phyloP scores from a whole-genome alignment of 2,888 invertebrate species.

The Tetrapedia diversipes region DNA sequence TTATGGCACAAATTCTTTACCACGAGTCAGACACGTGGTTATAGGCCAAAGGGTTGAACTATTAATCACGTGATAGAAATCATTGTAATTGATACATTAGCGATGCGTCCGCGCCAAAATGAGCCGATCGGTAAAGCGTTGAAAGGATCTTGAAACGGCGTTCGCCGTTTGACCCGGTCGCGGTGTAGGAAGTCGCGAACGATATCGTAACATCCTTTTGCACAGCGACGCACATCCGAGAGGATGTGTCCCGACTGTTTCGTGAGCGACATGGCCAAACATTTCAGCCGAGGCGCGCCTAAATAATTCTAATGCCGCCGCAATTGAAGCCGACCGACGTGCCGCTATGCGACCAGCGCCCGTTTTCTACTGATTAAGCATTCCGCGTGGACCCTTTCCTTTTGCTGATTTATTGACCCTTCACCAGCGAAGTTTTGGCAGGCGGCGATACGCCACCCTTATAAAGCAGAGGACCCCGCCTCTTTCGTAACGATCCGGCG shows the following conservation, averaged over 20 bases:
- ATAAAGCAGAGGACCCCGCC: conserved; percentile 33
- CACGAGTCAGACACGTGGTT: no score
- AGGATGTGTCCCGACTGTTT: conserved; percentile 48
- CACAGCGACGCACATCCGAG: no score
- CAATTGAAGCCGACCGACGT: conserved; percentile 53
- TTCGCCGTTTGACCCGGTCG: conserved; percentile 37
- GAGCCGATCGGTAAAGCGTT: no score
- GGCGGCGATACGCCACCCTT: conserved; percentile 45
- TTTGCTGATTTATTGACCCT: conserved; percentile 51
- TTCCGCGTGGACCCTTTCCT: conserved; percentile 53
- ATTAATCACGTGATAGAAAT: no score
- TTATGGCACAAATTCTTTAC: no score
- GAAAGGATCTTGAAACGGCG: conserved; percentile 19
- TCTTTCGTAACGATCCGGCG: conserved; percentile 4
- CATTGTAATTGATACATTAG: no score
- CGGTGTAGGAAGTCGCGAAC: conserved; percentile 51
- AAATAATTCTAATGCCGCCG: conserved; percentile 65
- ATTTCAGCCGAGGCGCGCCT: conserved; percentile 14
- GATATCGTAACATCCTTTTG: conserved; percentile 46
- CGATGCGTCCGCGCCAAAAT: no score
- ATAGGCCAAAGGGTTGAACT: no score
- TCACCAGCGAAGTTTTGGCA: conserved; percentile 37
- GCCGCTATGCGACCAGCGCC: conserved; percentile 53
- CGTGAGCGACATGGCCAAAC: conserved; percentile 60
- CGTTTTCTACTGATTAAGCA: conserved; percentile 67